A percentile compares a stretch with the other conserved stretches of the same genome.
phyloP scores from a whole-genome alignment of 1,140 invertebrate genomes.

The Hermetia illucens region DNA sequence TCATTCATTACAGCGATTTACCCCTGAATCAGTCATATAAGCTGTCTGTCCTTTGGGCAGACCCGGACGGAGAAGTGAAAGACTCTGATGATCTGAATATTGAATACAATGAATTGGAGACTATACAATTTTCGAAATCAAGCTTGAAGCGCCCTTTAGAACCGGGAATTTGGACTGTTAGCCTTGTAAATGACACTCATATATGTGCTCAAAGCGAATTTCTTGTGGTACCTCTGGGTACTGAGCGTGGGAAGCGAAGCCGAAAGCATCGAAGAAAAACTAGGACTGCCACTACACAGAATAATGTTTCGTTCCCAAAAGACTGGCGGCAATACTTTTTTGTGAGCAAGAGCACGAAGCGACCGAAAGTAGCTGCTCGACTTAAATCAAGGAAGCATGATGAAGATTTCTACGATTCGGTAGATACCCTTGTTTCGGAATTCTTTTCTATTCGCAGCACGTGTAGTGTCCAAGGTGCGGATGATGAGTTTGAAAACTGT shows the following conservation, averaged over 20 bases:
- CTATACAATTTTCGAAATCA: constrained; percentile 48
- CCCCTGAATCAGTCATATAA: constrained; percentile 35
- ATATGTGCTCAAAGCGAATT: constrained; percentile 55
- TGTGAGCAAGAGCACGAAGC: constrained; percentile 28
- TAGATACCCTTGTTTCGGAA: constrained; percentile 44
- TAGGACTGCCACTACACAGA: constrained; percentile 6
- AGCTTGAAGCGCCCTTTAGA: constrained; percentile 54
- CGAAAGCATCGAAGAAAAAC: constrained; percentile 10
- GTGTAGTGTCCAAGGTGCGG: constrained; percentile 33
- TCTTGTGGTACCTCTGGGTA: constrained; percentile 42
- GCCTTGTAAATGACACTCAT: constrained; percentile 46
- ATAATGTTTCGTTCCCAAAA: constrained; percentile 10
- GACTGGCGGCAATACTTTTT: constrained; percentile 33
- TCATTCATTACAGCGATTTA: constrained; percentile 47
- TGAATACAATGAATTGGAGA: constrained; percentile 38
- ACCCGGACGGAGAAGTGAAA: constrained; percentile 57
- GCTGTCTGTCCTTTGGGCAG: constrained; percentile 65
- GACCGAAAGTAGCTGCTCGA: constrained; percentile 21
- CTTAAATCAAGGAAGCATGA: constrained; percentile 42
- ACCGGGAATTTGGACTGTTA: constrained; percentile 69
- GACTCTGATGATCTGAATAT: constrained; percentile 56
- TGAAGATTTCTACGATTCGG: constrained; percentile 52
- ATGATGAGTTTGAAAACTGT: constrained; percentile 49
- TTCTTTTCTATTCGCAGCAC: constrained; percentile 48
- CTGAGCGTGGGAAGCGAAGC: constrained; percentile 12